Base-by-base conservation (phyloP, 2,888 invertebrate genomes). In the Tenthredo notha region DNA sequence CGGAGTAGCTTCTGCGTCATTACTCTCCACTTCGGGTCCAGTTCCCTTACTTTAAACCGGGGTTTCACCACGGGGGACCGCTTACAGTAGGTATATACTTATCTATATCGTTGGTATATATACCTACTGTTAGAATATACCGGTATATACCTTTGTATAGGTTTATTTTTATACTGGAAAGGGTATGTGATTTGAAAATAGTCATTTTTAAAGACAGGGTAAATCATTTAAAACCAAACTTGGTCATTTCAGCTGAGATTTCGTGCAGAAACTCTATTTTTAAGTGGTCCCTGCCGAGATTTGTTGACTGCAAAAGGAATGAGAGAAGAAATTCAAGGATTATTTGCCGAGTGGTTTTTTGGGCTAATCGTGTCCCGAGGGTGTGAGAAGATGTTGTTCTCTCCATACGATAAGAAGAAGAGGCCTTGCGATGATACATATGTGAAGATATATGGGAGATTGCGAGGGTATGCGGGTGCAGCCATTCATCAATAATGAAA, bases 1-100 rank as follows among this genome's bases (percentile, higher is more conserved):
- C 88, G 75, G 90, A 88, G 90, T 86, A 85, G 90, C 92, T 91
- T 90, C 91, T 91, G 91, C 91, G 91, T 92, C 92, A 92, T 92
- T 91, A 92, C 91, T 91, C 89, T 87, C 85, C 85, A 65, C 77
- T 77, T 61, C 25, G 58, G 65, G 77, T 61, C 43, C 83, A 18
- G 67, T 25, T 29, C 47, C 83, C 21, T 65, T 40, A 15, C 33
- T 40, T 77, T 33, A n/a, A 50, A 54, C 47, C 47, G 77, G 77
- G 77, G 77, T 33, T 54, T 50, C 77, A n/a, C 77, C 77, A 77
- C 77, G 77, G 77, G 77, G 77, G 77, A 74, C 50, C 77, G 77
- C 50, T 77, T 77, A 74, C 74, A 74, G 74, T 74, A 74, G 74
- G 74, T 74, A 74, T 74, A 74, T 74, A 74, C 74, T 74, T 74